phyloP scores from a whole-genome alignment of 2,888 invertebrate genomes.

The Parasteatoda lunata region DNA sequence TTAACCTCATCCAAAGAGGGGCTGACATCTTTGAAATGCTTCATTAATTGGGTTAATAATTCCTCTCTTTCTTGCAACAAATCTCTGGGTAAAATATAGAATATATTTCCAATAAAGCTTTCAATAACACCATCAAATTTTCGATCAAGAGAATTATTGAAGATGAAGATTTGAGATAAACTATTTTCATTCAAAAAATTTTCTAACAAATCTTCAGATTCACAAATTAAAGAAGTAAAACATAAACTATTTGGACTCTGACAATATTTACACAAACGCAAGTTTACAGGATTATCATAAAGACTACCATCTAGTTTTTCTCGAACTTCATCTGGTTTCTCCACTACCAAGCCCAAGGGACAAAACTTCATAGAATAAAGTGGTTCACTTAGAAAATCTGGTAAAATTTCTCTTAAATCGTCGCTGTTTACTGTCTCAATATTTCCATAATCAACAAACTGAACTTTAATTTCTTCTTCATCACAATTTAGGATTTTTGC shows the following conservation, averaged over 20 bases:
- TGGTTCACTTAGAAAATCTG: slow-evolving; percentile 28
- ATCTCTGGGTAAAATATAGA: slow-evolving; percentile 38
- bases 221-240: slow-evolving; percentile 10
- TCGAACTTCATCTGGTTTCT: slow-evolving; percentile 21
- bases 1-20: slow-evolving; percentile 7
- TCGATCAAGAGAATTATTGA: slow-evolving; percentile 3
- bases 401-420: slow-evolving; percentile 22
- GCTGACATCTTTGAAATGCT: slow-evolving; percentile 7
- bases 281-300: slow-evolving; percentile 19
- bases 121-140: slow-evolving; percentile 40
- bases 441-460: slow-evolving; percentile 74
- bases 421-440: slow-evolving; percentile 69
- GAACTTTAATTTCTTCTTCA: slow-evolving; percentile 68
- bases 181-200: slow-evolving; percentile 21
- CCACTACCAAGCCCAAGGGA: slow-evolving; percentile 37
- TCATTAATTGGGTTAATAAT: slow-evolving; percentile 4
- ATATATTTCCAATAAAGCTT: slow-evolving; percentile 6
- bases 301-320: slow-evolving; percentile 36
- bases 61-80: slow-evolving; percentile 12
- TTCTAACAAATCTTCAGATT: slow-evolving; percentile 14
- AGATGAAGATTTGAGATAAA: slow-evolving; percentile 23
- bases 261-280: slow-evolving; percentile 32
- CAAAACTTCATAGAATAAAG: slow-evolving; percentile 38
- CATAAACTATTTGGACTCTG: slow-evolving; percentile 15
- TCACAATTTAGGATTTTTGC: slow-evolving; percentile 67